phyloP scores from a whole-genome alignment of 2,797 vertebrate genomes.

The Myoxocephalus aenaeus region DNA sequence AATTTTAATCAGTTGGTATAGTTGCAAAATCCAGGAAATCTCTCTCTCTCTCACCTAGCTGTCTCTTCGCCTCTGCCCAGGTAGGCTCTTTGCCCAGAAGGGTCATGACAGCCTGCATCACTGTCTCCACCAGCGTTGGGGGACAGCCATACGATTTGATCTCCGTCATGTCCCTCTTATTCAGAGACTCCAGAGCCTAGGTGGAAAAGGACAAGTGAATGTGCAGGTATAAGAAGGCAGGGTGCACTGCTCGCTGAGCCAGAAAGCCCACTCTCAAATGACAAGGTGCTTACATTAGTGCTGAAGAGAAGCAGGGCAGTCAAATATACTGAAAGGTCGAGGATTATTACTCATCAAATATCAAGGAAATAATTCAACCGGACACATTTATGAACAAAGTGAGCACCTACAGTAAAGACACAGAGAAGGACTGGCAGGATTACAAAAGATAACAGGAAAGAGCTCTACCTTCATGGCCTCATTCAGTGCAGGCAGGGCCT shows the following conservation, averaged over 20 bases:
- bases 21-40: background rate
- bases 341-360: background rate
- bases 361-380: background rate
- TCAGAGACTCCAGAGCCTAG: conserved; percentile 92
- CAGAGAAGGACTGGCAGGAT: background rate
- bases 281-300: background rate
- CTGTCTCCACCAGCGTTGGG: conserved; percentile 90
- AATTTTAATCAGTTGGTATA: background rate
- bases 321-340: background rate
- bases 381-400: background rate
- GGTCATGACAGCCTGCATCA: conserved; percentile 95
- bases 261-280: background rate
- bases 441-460: background rate
- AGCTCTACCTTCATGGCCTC: conserved; percentile 90
- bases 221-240: background rate
- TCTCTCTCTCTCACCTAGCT: conserved; percentile 84
- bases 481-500: conserved; percentile 90
- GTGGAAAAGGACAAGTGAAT: background rate
- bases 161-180: conserved; percentile 94
- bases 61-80: conserved; percentile 92
- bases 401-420: background rate
- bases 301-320: background rate
- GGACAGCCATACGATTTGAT: conserved; percentile 93
- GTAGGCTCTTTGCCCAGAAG: conserved; percentile 89
- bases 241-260: background rate